Evolutionary conservation across 2,113 vertebrate genomes (phyloP), one percentile per base, ranked within the genome.

Genomic region (Illadopsis cleaveri): DNA sequence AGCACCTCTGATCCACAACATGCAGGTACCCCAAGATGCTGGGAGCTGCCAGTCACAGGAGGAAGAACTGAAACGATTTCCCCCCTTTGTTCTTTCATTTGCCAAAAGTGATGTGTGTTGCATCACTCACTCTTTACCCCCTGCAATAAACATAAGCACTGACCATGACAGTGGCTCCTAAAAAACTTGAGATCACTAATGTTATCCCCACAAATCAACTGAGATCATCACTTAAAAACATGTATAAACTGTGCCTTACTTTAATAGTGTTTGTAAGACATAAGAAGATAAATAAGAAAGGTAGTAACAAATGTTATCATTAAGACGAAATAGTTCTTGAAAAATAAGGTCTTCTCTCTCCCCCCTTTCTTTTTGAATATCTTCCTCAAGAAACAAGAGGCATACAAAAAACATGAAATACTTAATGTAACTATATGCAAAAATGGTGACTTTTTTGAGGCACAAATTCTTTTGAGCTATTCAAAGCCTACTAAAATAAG

Each of bases 11-110:
- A 48, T 53, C 28, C 47, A n/a, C 42, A 72, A 37, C 20, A 11
- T 1, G 7, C 7, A 1, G 1, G 5, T 35, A 25, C 31, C 2
- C 40, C 0, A 0, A 61, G 58, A 48, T n/a, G 42, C 24, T 17
- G 35, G 73, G 64, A 48, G 35, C 27, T 42, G 17, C 13, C 2
- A 68, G 27, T 16, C 58, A 70, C 31, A 44, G 25, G 21, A 83
- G 27, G 15, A n/a, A n/a, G n/a, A 69, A 38, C 2, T 33, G 22
- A 80, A 91, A 56, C 1, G 0, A 23, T 14, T 69, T 76, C 25
- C 20, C 28, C 27, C 47, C 17, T 44, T 51, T 7, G 0, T 10
- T 10, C 37, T 96, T 82, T 58, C 24, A 37, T 64, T 44, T 56
- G 11, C 53, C 56, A 75, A 65, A 76, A 94, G 42, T 35, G 51